Evolutionary conservation across 2,888 invertebrate species (phyloP), one percentile per base, ranked within the genome.

Genomic region (Archaeoteleia sp.): DNA sequence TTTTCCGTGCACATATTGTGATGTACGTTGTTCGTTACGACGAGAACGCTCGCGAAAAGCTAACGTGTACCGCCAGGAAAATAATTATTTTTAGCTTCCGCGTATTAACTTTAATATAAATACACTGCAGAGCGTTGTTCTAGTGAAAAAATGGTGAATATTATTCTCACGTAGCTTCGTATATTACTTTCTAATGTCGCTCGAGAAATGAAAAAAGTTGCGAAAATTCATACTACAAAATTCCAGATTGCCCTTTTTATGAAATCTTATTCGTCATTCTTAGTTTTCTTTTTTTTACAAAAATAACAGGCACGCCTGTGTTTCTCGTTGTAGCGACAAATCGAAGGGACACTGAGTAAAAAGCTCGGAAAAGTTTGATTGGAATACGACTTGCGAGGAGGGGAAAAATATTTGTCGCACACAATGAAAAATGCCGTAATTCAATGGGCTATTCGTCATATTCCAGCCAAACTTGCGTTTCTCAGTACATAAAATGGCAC

Each of bases 281-380:
- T 53, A 42, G 49, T 37, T 32, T 30, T 35, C 42, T 46, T 39
- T 66, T 48, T 48, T 39, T 66, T 68, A 68, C 48, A 68, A 68
- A 68, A 68, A 68, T 68, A 68, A 67, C 68, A 68, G 67, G 67
- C 67, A 62, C 58, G 58, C 67, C 67, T 62, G 62, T 67, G 67
- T 53, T 57, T 62, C 67, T 67, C 67, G 67, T 62, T 67, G 67
- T 67, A 57, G 58, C 57, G 67, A 67, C 67, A 62, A 62, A 57
- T 62, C 48, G 58, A 67, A 25, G 55, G 43, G 35, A 53, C 67
- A 46, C 42, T 35, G 54, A 51, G 35, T 49, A 67, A 61, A 35
- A 29, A 13, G 7, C 7, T 30, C n/a, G 15, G 13, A 2, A 9
- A 29, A 15, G 29, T 29, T 43, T 30, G 13, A 27, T 30, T 23